phyloP scores from a whole-genome alignment of 2,888 invertebrate species.

The Orchesella flavescens region DNA sequence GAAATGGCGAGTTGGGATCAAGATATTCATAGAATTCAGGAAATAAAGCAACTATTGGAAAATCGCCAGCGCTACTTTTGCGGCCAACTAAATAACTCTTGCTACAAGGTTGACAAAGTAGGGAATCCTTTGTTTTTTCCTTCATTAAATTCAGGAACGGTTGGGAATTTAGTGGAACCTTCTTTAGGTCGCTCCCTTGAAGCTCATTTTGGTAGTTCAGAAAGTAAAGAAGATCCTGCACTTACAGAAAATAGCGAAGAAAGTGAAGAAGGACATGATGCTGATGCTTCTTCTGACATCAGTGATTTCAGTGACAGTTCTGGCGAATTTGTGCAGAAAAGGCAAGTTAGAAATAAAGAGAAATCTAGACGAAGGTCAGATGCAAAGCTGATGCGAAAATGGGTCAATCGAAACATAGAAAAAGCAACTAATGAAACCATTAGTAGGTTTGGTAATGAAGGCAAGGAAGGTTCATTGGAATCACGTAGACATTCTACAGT shows the following conservation, averaged over 20 bases:
- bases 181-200: conserved; percentile 35
- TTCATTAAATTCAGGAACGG: neutral
- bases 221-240: neutral
- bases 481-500: neutral
- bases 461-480: neutral
- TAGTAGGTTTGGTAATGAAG: neutral
- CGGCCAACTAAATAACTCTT: conserved; percentile 14
- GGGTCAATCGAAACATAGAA: conserved; percentile 12
- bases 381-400: neutral
- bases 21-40: conserved; percentile 45
- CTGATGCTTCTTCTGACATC: conserved; percentile 8
- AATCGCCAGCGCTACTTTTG: conserved; percentile 30
- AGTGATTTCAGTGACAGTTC: conserved; percentile 2
- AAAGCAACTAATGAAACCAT: neutral
- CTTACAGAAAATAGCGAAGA: neutral
- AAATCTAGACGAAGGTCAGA: neutral
- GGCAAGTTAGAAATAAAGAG: neutral
- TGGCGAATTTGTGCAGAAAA: neutral
- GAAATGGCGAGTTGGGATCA: conserved; percentile 34
- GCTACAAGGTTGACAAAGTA: conserved; percentile 20
- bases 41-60: conserved; percentile 36
- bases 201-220: conserved; percentile 28
- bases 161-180: neutral
- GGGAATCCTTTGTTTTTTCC: conserved; percentile 18
- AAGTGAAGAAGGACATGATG: neutral